Conservation (phyloP, 2,797 vertebrate species). For the Hipposideros larvatus region DNA sequence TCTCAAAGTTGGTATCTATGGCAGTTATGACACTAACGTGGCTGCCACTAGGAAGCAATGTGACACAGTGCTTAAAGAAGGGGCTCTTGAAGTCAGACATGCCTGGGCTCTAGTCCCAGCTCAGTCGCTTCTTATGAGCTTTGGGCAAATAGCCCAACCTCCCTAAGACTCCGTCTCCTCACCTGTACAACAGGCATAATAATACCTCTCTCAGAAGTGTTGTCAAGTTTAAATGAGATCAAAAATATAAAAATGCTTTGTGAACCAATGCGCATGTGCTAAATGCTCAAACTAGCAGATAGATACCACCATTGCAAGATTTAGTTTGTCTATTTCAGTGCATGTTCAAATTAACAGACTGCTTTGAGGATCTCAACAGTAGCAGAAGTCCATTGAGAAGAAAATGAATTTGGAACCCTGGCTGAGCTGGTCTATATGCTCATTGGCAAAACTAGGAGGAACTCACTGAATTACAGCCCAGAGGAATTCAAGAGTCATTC, state of each 20-base stretch:
- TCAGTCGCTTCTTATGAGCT: not conserved
- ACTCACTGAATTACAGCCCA: not conserved
- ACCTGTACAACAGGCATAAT: not conserved
- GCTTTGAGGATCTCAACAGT: not conserved
- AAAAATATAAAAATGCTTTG: not conserved
- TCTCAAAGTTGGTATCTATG: not conserved
- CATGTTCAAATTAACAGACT: not conserved
- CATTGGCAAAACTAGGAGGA: conserved; percentile 20
- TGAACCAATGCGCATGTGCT: not conserved
- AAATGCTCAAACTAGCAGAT: not conserved
- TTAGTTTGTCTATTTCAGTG: too few species aligned
- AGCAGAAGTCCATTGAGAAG: not conserved
- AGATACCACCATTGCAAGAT: not conserved
- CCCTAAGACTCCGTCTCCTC: not conserved
- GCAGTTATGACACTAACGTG: fast-evolving
- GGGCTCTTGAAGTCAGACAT: not conserved
- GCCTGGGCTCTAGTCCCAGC: not conserved
- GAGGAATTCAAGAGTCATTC: not conserved
- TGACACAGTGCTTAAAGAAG: not conserved
- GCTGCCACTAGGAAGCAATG: not conserved
- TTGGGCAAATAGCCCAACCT: not conserved
- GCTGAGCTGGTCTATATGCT: not conserved
- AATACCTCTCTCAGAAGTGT: not conserved
- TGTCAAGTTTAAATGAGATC: not conserved
- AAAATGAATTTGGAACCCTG: conserved; percentile 2